These are phyloP conservation scores for Propsilocerus akamusi DNA, from an alignment of 1,140 invertebrate genomes.

Conservation along the genomic window DNA sequence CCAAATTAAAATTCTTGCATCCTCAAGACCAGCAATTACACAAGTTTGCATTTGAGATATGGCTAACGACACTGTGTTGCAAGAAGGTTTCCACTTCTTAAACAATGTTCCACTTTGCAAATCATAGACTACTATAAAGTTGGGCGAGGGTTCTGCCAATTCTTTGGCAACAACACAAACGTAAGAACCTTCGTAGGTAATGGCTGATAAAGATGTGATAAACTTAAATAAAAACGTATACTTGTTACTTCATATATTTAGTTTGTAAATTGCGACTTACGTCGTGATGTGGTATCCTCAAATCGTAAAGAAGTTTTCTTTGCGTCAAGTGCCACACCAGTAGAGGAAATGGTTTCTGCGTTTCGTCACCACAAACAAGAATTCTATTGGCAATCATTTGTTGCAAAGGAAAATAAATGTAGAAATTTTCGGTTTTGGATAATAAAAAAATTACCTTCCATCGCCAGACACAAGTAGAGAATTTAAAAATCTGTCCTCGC, in stretches of 20 bases:
- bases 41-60: conserved; percentile 61
- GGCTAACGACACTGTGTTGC: conserved; percentile 57
- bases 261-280: background rate
- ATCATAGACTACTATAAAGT: conserved; percentile 82
- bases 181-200: conserved; percentile 65
- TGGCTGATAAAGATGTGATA: conserved; percentile 60
- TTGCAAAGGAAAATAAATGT: too few relatives aligned
- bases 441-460: conserved; percentile 38
- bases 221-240: conserved; percentile 29
- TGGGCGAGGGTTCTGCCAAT: conserved; percentile 60
- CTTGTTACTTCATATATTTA: too few relatives aligned
- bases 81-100: conserved; percentile 75
- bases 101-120: conserved; percentile 80
- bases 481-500: conserved; percentile 74
- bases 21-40: conserved; percentile 65
- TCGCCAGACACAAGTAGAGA: conserved; percentile 71
- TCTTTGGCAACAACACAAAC: conserved; percentile 51
- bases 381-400: conserved; percentile 28
- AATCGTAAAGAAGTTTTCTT: conserved; percentile 66
- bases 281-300: conserved; percentile 73
- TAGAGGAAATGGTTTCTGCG: conserved; percentile 75
- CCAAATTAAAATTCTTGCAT: conserved; percentile 67
- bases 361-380: conserved; percentile 77
- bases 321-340: conserved; percentile 74
- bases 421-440: background rate